These are phyloP conservation scores for Caenorhabditis sp. DNA, from an alignment of 2,888 invertebrate genomes.

Conservation along the genomic window DNA sequence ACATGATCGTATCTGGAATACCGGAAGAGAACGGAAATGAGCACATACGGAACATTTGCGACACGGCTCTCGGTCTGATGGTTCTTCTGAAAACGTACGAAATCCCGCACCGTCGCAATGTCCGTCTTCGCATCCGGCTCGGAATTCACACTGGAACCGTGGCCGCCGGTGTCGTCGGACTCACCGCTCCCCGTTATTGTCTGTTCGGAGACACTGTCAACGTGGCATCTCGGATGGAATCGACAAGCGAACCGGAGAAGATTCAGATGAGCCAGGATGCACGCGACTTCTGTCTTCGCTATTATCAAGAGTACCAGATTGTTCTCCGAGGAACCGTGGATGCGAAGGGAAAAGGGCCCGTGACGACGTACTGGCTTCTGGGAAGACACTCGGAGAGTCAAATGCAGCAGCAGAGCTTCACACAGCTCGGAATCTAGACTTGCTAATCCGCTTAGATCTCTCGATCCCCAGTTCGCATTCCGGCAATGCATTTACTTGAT, in stretches of 20 bases:
- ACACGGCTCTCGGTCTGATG: conserved; percentile 75
- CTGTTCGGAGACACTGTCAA: conserved; percentile 78
- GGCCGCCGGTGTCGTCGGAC: conserved; percentile 77
- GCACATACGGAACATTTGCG: conserved; percentile 70
- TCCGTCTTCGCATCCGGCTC: conserved; percentile 73
- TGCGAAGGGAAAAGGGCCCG: conserved; percentile 74
- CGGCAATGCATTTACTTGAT: conserved; percentile 48
- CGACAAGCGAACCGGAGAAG: conserved; percentile 73
- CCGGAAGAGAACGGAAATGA: conserved; percentile 76
- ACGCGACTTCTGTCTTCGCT: conserved; percentile 51
- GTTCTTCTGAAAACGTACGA: conserved; percentile 65
- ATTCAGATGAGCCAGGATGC: conserved; percentile 74
- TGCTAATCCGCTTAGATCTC: conserved; percentile 20
- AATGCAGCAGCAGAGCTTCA: conserved; percentile 48
- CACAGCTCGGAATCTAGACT: conserved; percentile 50
- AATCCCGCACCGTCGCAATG: conserved; percentile 71
- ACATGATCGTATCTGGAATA: conserved; percentile 77
- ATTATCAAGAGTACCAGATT: conserved; percentile 73
- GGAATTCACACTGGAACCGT: conserved; percentile 77
- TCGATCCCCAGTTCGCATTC: neutral
- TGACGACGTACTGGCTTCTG: conserved; percentile 74
- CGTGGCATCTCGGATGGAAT: conserved; percentile 77
- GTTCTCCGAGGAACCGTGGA: conserved; percentile 72
- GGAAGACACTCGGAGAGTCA: conserved; percentile 57
- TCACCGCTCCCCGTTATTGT: conserved; percentile 77